Conservation (phyloP, 1,140 invertebrate genomes). For the Penaeus chinensis region DNA sequence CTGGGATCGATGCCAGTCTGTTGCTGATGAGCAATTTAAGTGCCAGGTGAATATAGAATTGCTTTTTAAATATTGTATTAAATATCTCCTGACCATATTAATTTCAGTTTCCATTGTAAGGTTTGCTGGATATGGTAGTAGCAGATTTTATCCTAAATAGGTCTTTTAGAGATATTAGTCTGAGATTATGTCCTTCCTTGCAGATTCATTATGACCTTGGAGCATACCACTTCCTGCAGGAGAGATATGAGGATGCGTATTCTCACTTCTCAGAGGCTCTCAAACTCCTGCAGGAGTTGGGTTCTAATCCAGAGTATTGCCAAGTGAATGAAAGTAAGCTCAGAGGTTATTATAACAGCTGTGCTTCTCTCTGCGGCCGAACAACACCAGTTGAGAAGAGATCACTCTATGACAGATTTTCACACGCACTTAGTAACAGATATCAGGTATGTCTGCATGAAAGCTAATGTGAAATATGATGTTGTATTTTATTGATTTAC, state of each 20-base stretch:
- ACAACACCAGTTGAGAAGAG: slow-evolving; percentile 41
- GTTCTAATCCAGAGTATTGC: slow-evolving; percentile 43
- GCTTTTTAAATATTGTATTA: not conserved
- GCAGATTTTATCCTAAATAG: too few species aligned
- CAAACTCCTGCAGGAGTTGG: slow-evolving; percentile 42
- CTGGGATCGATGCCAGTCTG: slow-evolving; percentile 39
- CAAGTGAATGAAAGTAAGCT: slow-evolving; percentile 38
- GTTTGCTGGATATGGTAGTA: too few species aligned
- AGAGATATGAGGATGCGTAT: slow-evolving; percentile 50
- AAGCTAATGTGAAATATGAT: too few species aligned
- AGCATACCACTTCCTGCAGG: slow-evolving; percentile 53
- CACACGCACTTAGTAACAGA: slow-evolving; percentile 17
- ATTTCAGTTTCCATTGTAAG: not conserved
- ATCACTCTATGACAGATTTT: slow-evolving; percentile 43
- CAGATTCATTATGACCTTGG: slow-evolving; percentile 57
- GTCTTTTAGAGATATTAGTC: too few species aligned
- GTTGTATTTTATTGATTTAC: too few species aligned
- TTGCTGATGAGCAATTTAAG: slow-evolving; percentile 56
- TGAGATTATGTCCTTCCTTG: not conserved
- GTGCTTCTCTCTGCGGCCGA: slow-evolving; percentile 45
- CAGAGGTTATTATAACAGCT: slow-evolving; percentile 46
- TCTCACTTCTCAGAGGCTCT: slow-evolving; percentile 50
- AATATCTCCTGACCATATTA: not conserved
- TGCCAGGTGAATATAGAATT: slow-evolving; percentile 45
- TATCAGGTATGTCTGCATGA: slow-evolving; percentile 26